Percentiles rank a stretch among this genome's conserved stretches.
phyloP scores from a whole-genome alignment of 1,140 invertebrate species.

The Sesamia nonagrioides region DNA sequence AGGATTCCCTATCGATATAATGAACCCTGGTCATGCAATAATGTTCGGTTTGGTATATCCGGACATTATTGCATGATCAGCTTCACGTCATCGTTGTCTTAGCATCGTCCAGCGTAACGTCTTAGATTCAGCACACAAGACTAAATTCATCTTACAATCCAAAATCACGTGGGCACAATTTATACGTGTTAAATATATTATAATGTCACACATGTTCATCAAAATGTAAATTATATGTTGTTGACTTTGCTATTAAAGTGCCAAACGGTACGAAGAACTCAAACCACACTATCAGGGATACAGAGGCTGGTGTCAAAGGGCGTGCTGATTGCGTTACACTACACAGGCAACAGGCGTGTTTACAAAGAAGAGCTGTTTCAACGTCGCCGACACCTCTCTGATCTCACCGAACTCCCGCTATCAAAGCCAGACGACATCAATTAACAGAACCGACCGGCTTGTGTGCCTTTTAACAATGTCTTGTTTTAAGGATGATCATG shows the following conservation, averaged over 20 bases:
- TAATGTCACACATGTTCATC: not conserved
- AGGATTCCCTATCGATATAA: too few relatives aligned
- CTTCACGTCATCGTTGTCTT: too few relatives aligned
- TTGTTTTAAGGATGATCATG: slow-evolving; percentile 35
- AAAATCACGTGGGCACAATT: too few relatives aligned
- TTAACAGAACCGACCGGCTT: slow-evolving; percentile 62
- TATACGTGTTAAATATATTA: not conserved
- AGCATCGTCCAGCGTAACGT: too few relatives aligned
- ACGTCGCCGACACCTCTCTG: slow-evolving; percentile 69
- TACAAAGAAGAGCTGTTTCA: slow-evolving; percentile 63
- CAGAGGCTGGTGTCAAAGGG: slow-evolving; percentile 75
- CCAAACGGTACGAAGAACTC: slow-evolving; percentile 36
- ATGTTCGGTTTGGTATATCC: too few relatives aligned
- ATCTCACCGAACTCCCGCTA: slow-evolving; percentile 72
- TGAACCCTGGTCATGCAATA: too few relatives aligned
- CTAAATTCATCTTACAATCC: too few relatives aligned
- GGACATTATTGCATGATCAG: too few relatives aligned
- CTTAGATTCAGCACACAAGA: too few relatives aligned
- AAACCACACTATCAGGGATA: slow-evolving; percentile 59
- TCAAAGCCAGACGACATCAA: slow-evolving; percentile 61
- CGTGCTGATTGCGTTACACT: slow-evolving; percentile 72
- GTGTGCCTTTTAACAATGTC: slow-evolving; percentile 36
- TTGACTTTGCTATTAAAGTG: slow-evolving; percentile 40
- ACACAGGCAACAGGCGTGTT: slow-evolving; percentile 63
- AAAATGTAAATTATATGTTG: slow-evolving; percentile 22